phyloP scores from a whole-genome alignment of 2,797 vertebrate genomes.

The Aphelocoma californica region DNA sequence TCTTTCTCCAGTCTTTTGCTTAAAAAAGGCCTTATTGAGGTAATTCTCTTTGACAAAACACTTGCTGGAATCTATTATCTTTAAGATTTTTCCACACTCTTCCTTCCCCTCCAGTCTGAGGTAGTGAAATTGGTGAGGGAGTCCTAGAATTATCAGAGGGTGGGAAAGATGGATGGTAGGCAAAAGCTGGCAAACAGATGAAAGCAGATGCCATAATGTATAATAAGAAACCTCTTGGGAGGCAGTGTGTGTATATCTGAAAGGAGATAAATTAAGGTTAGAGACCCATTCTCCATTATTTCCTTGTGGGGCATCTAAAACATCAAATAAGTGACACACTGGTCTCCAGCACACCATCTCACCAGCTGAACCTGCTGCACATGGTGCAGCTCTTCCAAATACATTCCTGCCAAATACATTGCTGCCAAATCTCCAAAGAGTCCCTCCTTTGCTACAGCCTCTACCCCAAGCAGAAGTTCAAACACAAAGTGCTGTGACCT shows the following conservation, averaged over 20 bases:
- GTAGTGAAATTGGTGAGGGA: background rate
- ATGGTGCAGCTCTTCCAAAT: background rate
- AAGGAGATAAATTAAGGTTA: background rate
- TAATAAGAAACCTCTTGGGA: background rate
- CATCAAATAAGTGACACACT: background rate
- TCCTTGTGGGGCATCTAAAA: background rate
- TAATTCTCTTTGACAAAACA: background rate
- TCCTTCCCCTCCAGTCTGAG: background rate
- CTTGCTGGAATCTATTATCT: background rate
- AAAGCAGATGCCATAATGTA: background rate
- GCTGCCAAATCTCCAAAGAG: background rate
- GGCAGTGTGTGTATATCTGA: background rate
- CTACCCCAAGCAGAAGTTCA: background rate
- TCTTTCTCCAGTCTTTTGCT: background rate
- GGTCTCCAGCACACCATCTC: background rate
- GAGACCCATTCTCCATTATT: background rate
- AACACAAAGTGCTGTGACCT: background rate
- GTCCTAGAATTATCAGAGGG: background rate
- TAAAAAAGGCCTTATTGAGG: background rate
- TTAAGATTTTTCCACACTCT: background rate
- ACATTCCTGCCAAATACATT: too few relatives aligned
- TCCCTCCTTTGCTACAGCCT: background rate
- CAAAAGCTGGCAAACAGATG: background rate
- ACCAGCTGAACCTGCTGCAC: background rate
- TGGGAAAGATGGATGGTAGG: background rate